Conservation (phyloP, 1,140 invertebrate genomes). For the Branchinecta lynchi region DNA sequence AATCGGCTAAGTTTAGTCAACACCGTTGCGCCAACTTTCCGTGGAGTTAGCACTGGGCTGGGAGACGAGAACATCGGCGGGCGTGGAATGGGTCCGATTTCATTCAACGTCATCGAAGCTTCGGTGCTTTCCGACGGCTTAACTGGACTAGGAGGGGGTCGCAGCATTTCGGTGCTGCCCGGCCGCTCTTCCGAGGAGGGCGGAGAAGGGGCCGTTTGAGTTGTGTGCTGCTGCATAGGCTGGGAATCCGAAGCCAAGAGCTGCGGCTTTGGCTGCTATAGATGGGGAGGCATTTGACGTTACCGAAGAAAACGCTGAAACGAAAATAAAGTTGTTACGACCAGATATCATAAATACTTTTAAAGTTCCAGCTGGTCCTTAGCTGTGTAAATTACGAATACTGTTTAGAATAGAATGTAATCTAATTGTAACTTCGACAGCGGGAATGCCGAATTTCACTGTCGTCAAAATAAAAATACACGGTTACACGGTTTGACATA, state of each 20-base stretch:
- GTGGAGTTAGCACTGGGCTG: constrained; percentile 47
- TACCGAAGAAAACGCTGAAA: constrained; percentile 1
- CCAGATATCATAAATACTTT: too few relatives aligned
- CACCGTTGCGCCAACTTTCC: constrained; percentile 28
- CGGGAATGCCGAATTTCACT: too few relatives aligned
- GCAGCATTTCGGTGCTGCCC: neutral
- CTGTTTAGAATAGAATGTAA: too few relatives aligned
- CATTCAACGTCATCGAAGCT: constrained; percentile 73
- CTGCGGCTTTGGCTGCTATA: neutral
- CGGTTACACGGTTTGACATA: too few relatives aligned
- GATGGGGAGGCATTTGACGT: constrained; percentile 1
- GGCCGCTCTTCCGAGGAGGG: constrained; percentile 8
- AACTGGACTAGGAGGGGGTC: neutral
- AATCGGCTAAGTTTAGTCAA: too few relatives aligned
- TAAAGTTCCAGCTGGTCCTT: too few relatives aligned
- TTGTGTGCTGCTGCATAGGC: constrained; percentile 23
- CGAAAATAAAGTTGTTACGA: neutral
- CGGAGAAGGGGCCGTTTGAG: constrained; percentile 27
- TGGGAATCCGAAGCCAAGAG: neutral
- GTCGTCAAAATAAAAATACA: too few relatives aligned
- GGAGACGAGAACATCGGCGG: constrained; percentile 88
- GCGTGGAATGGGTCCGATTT: constrained; percentile 84
- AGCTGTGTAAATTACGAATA: too few relatives aligned
- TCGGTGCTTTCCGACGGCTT: constrained; percentile 64
- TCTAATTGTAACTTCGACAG: too few relatives aligned